Percentiles rank a stretch among this genome's conserved stretches.
Evolutionary conservation across 2,797 vertebrate genomes (phyloP).

Genomic region (Otolemur crassicaudatus): DNA sequence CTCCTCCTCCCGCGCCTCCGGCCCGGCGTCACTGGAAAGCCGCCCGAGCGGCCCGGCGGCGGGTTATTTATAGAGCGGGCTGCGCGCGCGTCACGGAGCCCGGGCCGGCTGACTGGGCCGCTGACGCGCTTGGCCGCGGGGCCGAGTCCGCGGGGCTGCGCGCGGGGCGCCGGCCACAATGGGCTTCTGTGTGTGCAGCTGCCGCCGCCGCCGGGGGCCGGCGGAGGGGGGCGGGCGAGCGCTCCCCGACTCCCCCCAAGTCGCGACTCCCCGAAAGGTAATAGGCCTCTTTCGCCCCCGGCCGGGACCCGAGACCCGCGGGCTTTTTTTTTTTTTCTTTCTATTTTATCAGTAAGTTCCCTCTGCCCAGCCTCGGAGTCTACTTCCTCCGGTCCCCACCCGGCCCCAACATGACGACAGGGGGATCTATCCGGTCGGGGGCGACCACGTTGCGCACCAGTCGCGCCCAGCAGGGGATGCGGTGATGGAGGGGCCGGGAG

Average conservation of each 20-base stretch:
- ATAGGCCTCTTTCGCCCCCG: background rate
- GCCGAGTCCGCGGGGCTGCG: conserved; percentile 72
- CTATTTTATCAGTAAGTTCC: background rate
- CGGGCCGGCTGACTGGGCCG: conserved; percentile 82
- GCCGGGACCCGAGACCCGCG: background rate
- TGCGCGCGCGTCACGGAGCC: conserved; percentile 86
- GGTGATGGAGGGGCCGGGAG: conserved; percentile 68
- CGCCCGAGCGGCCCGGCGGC: conserved; percentile 51
- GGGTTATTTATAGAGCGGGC: conserved; percentile 83
- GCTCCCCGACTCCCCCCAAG: background rate
- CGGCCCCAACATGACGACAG: background rate
- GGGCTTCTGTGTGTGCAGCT: conserved; percentile 77
- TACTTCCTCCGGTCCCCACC: background rate
- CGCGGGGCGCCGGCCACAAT: conserved; percentile 75
- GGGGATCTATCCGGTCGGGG: background rate
- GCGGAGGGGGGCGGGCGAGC: conserved; percentile 4
- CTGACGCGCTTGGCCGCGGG: conserved; percentile 85
- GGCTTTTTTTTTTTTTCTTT: background rate
- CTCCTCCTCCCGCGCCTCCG: conserved; percentile 46
- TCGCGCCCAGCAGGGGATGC: conserved; percentile 62
- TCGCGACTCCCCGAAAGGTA: background rate
- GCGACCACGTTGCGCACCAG: conserved; percentile 23
- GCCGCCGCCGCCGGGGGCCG: conserved; percentile 62
- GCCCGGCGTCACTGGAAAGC: conserved; percentile 77
- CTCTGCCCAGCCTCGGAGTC: background rate